Evolutionary conservation across 2,888 invertebrate genomes (phyloP), one percentile per base, ranked within the genome.

Genomic region (Cerastis rubricosa): DNA sequence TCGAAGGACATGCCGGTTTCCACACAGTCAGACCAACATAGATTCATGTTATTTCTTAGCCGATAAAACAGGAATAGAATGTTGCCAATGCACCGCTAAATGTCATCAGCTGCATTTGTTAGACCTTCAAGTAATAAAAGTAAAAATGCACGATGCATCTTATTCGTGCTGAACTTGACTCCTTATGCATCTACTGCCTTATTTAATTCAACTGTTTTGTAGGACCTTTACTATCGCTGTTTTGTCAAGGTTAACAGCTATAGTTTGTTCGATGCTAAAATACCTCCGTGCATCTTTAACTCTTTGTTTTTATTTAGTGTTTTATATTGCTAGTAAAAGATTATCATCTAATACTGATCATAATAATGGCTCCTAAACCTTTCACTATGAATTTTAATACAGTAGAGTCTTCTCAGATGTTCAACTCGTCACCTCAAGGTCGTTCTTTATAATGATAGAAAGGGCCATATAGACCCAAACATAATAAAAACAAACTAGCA

Each of bases 111-210:
- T 69, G 76, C 45, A 66, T 76, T 59, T 25, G n/a, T 35, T 29
- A 49, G 59, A 81, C 76, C 63, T 72, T 71, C 72, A 43, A 22
- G n/a, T 29, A n/a, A 40, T 35, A 54, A 75, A 72, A 35, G 64
- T 68, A 61, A 61, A 47, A 75, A 70, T 81, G 49, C 66, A 74
- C 74, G 69, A 67, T 80, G 83, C 84, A 64, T 63, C 84, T 47
- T 11, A 54, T 54, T 71, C 73, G 76, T 82, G 68, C 4, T 66
- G 74, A 78, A 82, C 75, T 84, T 84, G 77, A 81, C 84, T 80
- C 35, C 14, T 64, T 61, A 61, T 73, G 71, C 76, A 73, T 83
- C 45, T 43, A 35, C 67, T 76, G 51, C 66, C 77, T 69, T 66
- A 84, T 72, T 80, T 35, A 74, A 72, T 77, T 63, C 67, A 47